Evolutionary conservation across 2,113 vertebrate genomes (phyloP).

Genomic region (Gavialis gangeticus): DNA sequence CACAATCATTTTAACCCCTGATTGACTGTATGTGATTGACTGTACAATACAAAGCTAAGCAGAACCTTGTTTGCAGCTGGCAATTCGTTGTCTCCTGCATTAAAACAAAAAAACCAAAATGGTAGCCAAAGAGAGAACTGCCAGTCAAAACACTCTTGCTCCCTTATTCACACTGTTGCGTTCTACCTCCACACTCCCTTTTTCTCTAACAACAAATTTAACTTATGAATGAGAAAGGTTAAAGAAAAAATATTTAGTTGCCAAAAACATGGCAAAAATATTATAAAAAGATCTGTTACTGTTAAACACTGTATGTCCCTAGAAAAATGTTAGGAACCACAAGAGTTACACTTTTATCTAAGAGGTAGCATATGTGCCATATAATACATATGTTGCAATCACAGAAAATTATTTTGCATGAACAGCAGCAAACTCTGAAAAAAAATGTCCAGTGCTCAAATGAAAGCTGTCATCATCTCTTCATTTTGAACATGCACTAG

Average conservation of each 20-base stretch:
- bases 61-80: slow-evolving; percentile 78
- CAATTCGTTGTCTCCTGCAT: slow-evolving; percentile 80
- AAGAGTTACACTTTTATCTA: slow-evolving; percentile 70
- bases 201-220: slow-evolving; percentile 81
- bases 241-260: slow-evolving; percentile 75
- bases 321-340: slow-evolving; percentile 62
- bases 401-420: slow-evolving; percentile 67
- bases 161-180: slow-evolving; percentile 75
- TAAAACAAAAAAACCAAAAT: slow-evolving; percentile 81
- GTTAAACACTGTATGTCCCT: slow-evolving; percentile 73
- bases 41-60: slow-evolving; percentile 67
- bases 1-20: slow-evolving; percentile 64
- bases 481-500: slow-evolving; percentile 63
- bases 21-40: slow-evolving; percentile 71
- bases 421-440: slow-evolving; percentile 66
- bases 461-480: slow-evolving; percentile 58
- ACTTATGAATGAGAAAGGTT: slow-evolving; percentile 77
- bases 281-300: slow-evolving; percentile 73
- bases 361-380: slow-evolving; percentile 61
- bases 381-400: slow-evolving; percentile 62
- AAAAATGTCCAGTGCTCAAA: slow-evolving; percentile 64
- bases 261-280: slow-evolving; percentile 76
- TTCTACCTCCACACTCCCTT: slow-evolving; percentile 78
- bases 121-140: slow-evolving; percentile 80
- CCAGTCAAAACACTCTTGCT: slow-evolving; percentile 80